These are phyloP conservation scores for Liodrosophila aerea DNA, from an alignment of 2,888 invertebrate genomes.

Conservation along the genomic window DNA sequence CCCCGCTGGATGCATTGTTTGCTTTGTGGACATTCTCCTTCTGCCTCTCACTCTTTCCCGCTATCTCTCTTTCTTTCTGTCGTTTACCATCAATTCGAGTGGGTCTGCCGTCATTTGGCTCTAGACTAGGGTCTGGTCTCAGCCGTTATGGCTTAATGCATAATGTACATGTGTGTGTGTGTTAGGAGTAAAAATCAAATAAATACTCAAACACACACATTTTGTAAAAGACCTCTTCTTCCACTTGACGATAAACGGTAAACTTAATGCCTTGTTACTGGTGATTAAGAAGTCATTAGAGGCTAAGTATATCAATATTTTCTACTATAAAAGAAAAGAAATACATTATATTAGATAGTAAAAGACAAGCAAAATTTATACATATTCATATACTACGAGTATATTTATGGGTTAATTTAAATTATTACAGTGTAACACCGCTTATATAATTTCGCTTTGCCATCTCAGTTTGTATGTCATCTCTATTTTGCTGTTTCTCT, in stretches of 20 bases:
- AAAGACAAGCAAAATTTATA: no score
- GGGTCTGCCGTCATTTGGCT: neutral
- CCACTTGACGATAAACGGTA: slow-evolving; percentile 29
- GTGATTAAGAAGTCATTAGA: slow-evolving; percentile 71
- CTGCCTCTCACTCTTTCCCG: neutral
- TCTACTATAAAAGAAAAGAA: no score
- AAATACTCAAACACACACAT: slow-evolving; percentile 19
- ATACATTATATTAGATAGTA: no score
- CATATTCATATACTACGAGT: no score
- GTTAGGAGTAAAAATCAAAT: slow-evolving; percentile 34
- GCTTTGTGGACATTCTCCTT: slow-evolving; percentile 17
- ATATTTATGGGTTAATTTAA: no score
- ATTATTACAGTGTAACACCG: no score
- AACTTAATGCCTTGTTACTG: slow-evolving; percentile 44
- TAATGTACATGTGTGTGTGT: slow-evolving; percentile 30
- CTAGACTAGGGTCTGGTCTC: slow-evolving; percentile 33
- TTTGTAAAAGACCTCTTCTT: slow-evolving; percentile 6
- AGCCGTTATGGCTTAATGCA: slow-evolving; percentile 32
- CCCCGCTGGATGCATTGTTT: slow-evolving; percentile 70
- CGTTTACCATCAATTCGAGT: neutral
- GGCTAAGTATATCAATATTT: neutral
- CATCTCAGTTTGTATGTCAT: neutral
- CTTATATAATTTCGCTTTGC: no score
- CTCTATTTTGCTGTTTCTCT: neutral
- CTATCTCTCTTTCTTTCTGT: neutral